A percentile compares a stretch with the other conserved stretches of the same genome.
Conservation (phyloP, 2,113 vertebrate genomes). For the Stegastes partitus region DNA sequence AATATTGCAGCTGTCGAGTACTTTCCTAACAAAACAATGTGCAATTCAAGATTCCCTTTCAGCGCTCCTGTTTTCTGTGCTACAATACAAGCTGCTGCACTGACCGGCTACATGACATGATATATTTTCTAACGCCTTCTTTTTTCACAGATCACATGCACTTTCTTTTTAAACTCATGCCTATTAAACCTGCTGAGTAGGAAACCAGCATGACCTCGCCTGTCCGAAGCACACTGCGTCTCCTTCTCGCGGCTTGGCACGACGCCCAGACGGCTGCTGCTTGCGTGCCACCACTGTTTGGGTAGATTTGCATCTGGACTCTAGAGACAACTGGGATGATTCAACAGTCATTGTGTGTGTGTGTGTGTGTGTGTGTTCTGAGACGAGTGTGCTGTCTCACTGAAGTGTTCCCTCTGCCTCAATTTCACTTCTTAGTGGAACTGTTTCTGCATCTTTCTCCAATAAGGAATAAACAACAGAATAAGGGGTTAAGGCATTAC, state of each 20-base stretch:
- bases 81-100: neutral
- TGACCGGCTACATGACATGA: neutral
- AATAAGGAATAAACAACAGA: slow-evolving; percentile 33
- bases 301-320: slow-evolving; percentile 79
- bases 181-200: slow-evolving; percentile 59
- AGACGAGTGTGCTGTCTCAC: slow-evolving; percentile 13
- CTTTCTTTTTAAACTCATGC: slow-evolving; percentile 12
- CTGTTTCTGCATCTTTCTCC: slow-evolving; percentile 27
- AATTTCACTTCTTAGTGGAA: slow-evolving; percentile 32
- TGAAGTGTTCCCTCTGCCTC: slow-evolving; percentile 15
- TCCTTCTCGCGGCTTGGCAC: slow-evolving; percentile 65
- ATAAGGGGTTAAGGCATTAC: neutral
- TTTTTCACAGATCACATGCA: slow-evolving; percentile 35
- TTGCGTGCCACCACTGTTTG: slow-evolving; percentile 81
- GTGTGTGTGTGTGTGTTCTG: slow-evolving; percentile 23
- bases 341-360: slow-evolving; percentile 46
- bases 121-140: neutral
- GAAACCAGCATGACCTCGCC: slow-evolving; percentile 59
- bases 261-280: slow-evolving; percentile 70
- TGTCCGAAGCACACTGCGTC: slow-evolving; percentile 58
- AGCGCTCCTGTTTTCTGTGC: neutral
- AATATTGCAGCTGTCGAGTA: neutral
- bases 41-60: neutral
- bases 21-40: neutral
- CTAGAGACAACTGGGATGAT: slow-evolving; percentile 65